Conservation (phyloP, 2,888 invertebrate species). For the Acleris sparsana region DNA sequence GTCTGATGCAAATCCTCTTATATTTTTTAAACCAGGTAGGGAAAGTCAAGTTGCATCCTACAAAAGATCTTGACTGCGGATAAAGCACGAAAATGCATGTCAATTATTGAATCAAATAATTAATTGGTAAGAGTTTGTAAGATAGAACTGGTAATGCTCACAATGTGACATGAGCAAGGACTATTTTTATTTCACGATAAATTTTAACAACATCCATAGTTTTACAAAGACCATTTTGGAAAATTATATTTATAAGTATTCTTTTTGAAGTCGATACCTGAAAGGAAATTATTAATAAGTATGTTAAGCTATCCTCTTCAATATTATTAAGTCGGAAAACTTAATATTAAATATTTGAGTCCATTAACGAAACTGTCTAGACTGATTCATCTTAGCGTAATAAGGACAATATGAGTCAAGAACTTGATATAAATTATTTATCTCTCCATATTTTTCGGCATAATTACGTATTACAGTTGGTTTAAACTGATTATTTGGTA, state of each 20-base stretch:
- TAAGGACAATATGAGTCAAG: conserved; percentile 16
- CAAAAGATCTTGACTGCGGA: too few species aligned
- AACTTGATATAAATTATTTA: conserved; percentile 1
- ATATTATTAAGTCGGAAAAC: conserved; percentile 16
- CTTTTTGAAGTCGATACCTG: neutral
- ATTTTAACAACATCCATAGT: too few species aligned
- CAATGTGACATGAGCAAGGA: too few species aligned
- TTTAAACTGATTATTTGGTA: conserved; percentile 35
- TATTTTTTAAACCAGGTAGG: neutral
- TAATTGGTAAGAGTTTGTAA: too few species aligned
- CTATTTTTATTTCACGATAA: too few species aligned
- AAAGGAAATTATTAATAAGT: neutral
- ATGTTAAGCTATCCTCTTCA: neutral
- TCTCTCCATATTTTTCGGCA: neutral
- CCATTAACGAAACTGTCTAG: conserved; percentile 26
- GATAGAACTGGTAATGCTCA: too few species aligned
- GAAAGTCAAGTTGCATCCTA: neutral
- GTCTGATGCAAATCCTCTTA: neutral
- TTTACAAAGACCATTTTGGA: neutral
- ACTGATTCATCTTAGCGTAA: conserved; percentile 10
- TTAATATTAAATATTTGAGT: conserved; percentile 12
- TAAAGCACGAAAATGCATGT: too few species aligned
- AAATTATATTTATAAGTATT: neutral
- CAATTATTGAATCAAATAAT: too few species aligned
- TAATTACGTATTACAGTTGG: conserved; percentile 25